Conservation (phyloP, 2,888 invertebrate species). For the Netelia inedita region DNA sequence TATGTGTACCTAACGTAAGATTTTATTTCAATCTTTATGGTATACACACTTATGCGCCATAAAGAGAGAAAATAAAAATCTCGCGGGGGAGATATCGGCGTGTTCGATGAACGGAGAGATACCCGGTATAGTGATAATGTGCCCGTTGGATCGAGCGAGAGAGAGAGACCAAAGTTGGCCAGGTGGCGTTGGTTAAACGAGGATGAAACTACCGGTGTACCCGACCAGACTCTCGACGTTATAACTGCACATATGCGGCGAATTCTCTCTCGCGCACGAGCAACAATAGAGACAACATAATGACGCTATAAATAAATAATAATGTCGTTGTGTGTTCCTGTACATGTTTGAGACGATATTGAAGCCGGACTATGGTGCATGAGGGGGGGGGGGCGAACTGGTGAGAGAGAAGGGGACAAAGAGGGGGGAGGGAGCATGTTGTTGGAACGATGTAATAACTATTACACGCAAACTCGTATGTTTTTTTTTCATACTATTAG, state of each 20-base stretch:
- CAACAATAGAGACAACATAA: slow-evolving; percentile 81
- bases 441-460: slow-evolving; percentile 35
- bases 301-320: slow-evolving; percentile 83
- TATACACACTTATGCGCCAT: slow-evolving; percentile 7
- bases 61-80: slow-evolving; percentile 25
- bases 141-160: neutral
- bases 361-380: slow-evolving; percentile 6
- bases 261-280: slow-evolving; percentile 28
- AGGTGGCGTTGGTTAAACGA: slow-evolving; percentile 1
- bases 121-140: neutral
- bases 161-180: neutral
- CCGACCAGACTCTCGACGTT: slow-evolving; percentile 27
- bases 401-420: neutral
- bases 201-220: slow-evolving; percentile 39
- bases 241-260: neutral
- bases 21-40: neutral
- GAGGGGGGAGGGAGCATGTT: slow-evolving; percentile 33
- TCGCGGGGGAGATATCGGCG: slow-evolving; percentile 20
- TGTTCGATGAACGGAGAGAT: neutral
- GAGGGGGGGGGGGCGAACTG: no score
- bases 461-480: slow-evolving; percentile 15
- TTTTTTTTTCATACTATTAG: neutral
- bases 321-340: slow-evolving; percentile 74
- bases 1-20: neutral
- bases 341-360: slow-evolving; percentile 3